Conservation (phyloP, 1,140 invertebrate species). For the Drosophila eugracilis region DNA sequence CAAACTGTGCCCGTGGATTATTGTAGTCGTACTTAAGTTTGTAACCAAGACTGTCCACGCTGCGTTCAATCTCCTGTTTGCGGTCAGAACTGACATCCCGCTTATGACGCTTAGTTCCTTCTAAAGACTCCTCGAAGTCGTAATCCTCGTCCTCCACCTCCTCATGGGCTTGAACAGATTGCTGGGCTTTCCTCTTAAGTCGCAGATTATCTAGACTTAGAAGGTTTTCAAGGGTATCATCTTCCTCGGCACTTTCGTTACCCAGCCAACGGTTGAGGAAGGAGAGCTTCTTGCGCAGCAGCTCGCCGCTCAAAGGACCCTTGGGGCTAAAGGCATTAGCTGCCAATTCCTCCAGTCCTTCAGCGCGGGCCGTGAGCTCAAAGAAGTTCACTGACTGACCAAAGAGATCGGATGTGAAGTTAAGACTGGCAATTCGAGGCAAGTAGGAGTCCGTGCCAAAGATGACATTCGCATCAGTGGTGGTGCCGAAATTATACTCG, state of each 20-base stretch:
- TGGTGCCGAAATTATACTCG: slow-evolving; percentile 90
- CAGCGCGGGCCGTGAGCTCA: slow-evolving; percentile 90
- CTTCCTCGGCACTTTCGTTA: slow-evolving; percentile 66
- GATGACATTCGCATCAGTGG: slow-evolving; percentile 91
- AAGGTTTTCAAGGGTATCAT: slow-evolving; percentile 73
- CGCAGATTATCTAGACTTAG: slow-evolving; percentile 71
- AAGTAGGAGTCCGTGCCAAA: slow-evolving; percentile 96
- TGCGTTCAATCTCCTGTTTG: slow-evolving; percentile 61
- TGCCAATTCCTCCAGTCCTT: slow-evolving; percentile 94
- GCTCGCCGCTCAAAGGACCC: slow-evolving; percentile 88
- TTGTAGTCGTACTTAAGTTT: slow-evolving; percentile 85
- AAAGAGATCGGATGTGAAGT: slow-evolving; percentile 95
- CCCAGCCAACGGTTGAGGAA: slow-evolving; percentile 81
- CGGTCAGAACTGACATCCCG: slow-evolving; percentile 23
- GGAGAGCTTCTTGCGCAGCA: slow-evolving; percentile 87
- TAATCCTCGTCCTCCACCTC: slow-evolving; percentile 54
- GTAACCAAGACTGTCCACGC: slow-evolving; percentile 73
- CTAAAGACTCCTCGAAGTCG: slow-evolving; percentile 45
- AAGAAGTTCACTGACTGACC: slow-evolving; percentile 93
- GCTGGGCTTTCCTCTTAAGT: slow-evolving; percentile 53
- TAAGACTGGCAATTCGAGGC: slow-evolving; percentile 91
- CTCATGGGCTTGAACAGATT: background rate
- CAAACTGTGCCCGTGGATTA: slow-evolving; percentile 86
- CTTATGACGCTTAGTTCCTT: slow-evolving; percentile 18
- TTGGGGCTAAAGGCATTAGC: slow-evolving; percentile 92